Evolutionary conservation across 1,140 invertebrate genomes (phyloP), one percentile per base, ranked within the genome.

Genomic region (Drosophila serrata): DNA sequence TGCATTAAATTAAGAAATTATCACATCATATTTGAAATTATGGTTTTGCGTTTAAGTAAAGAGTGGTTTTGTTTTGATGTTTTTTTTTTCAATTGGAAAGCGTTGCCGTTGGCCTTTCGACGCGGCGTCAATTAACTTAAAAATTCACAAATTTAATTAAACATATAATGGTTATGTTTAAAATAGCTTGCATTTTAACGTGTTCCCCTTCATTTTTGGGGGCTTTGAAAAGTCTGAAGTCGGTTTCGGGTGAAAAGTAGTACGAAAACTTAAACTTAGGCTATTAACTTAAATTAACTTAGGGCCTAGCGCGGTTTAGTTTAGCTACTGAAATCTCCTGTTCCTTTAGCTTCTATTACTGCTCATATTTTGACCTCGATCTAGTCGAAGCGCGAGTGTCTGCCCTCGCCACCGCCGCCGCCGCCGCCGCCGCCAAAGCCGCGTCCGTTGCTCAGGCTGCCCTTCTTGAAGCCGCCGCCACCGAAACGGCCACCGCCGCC

Each of bases 351-450:
- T 75, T 78, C 65, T 75, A 59, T 60, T 75, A 68, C 27, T 70
- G 68, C 55, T 82, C 45, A 72, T 42, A 29, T 19, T 15, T 24
- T 29, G 64, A 40, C 46, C 31, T 13, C 46, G 46, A 35, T 68
- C 48, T 91, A 92, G 78, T 94, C 93, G 91, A 94, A 94, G 92
- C 93, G 92, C 84, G 93, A 94, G 84, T 94, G 94, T 61, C 92
- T 87, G 24, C 92, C 92, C 49, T 93, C 92, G 29, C 91, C 92
- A 29, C 91, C 93, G 37, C 94, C 94, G n/a, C 93, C 93, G 42
- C 94, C 94, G 15, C 93, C 93, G 42, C 94, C 94, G 19, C 80
- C 70, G n/a, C 79, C 77, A 57, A 77, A 75, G 37, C 79, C 69
- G 19, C 80, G 79, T 4, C 92, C 92, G 55, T 86, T 87, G 61